These are phyloP conservation scores for Trachemys scripta DNA, from an alignment of 2,113 vertebrate genomes.

Conservation along the genomic window DNA sequence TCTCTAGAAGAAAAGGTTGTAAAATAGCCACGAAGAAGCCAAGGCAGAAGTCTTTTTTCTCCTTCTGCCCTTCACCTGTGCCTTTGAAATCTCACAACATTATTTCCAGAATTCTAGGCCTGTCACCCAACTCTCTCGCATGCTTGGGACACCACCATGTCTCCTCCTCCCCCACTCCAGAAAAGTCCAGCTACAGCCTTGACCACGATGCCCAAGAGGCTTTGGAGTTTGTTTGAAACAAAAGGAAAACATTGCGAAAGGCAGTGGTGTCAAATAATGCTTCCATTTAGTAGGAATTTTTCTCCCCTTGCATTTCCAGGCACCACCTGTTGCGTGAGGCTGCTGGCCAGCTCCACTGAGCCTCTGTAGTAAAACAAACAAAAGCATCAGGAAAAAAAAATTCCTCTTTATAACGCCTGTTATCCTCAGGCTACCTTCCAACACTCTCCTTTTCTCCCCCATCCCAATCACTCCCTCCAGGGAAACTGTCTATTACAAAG, in stretches of 20 bases:
- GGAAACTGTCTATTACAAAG: slow-evolving; percentile 33
- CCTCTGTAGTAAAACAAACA: slow-evolving; percentile 80
- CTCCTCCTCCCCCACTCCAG: slow-evolving; percentile 63
- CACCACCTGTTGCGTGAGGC: slow-evolving; percentile 80
- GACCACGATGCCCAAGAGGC: slow-evolving; percentile 69
- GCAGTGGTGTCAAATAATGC: slow-evolving; percentile 78
- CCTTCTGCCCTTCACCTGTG: slow-evolving; percentile 40
- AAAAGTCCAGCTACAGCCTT: slow-evolving; percentile 69
- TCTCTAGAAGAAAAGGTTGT: neutral
- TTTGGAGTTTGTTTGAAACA: slow-evolving; percentile 75
- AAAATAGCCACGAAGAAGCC: slow-evolving; percentile 16
- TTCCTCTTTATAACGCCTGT: slow-evolving; percentile 80
- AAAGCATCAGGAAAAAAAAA: slow-evolving; percentile 80
- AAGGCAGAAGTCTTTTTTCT: slow-evolving; percentile 11
- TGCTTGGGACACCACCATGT: slow-evolving; percentile 68
- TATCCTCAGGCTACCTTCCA: slow-evolving; percentile 80
- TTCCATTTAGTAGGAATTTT: slow-evolving; percentile 80
- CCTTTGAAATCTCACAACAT: slow-evolving; percentile 53
- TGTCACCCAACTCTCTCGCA: slow-evolving; percentile 62
- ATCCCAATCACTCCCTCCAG: slow-evolving; percentile 29
- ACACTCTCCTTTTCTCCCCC: slow-evolving; percentile 54
- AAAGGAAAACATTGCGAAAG: slow-evolving; percentile 79
- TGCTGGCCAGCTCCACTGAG: slow-evolving; percentile 77
- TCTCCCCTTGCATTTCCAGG: slow-evolving; percentile 78
- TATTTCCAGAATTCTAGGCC: slow-evolving; percentile 64